A percentile compares a stretch with the other conserved stretches of the same genome.
Conservation (phyloP, 1,140 invertebrate genomes). For the Lepidurus apus region DNA sequence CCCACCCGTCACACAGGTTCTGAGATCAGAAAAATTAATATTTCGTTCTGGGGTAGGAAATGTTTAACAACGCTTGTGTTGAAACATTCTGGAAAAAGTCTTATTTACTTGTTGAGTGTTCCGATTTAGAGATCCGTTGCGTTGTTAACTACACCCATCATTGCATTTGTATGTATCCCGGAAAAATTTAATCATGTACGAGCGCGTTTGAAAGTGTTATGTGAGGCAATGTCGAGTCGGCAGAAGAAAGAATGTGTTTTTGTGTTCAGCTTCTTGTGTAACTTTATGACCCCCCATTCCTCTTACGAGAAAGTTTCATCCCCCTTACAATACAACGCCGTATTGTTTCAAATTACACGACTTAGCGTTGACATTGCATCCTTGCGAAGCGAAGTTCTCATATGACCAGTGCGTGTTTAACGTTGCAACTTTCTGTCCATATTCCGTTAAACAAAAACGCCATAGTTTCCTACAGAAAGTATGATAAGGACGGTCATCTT, state of each 20-base stretch:
- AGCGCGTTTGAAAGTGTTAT: neutral
- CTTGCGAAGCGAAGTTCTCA: neutral
- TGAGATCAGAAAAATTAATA: neutral
- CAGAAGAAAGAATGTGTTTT: slow-evolving; percentile 11
- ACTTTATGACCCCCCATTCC: neutral
- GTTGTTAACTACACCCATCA: neutral
- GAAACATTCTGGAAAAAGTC: neutral
- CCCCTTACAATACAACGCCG: slow-evolving; percentile 12
- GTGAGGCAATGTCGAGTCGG: neutral
- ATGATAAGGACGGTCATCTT: too few species aligned
- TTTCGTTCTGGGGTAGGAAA: neutral
- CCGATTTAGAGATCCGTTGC: neutral
- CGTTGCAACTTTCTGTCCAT: too few species aligned
- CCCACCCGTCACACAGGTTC: neutral
- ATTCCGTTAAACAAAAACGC: too few species aligned
- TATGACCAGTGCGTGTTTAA: too few species aligned
- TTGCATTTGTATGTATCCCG: neutral
- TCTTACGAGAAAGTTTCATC: slow-evolving; percentile 1
- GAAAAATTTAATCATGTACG: neutral
- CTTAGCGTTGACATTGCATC: neutral
- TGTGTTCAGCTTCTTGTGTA: slow-evolving; percentile 21
- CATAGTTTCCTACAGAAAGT: too few species aligned
- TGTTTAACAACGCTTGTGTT: neutral
- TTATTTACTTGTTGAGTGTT: slow-evolving; percentile 1
- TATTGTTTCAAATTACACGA: neutral